Base-by-base conservation (phyloP, 2,797 vertebrate genomes). In the Typhlichthys subterraneus region DNA sequence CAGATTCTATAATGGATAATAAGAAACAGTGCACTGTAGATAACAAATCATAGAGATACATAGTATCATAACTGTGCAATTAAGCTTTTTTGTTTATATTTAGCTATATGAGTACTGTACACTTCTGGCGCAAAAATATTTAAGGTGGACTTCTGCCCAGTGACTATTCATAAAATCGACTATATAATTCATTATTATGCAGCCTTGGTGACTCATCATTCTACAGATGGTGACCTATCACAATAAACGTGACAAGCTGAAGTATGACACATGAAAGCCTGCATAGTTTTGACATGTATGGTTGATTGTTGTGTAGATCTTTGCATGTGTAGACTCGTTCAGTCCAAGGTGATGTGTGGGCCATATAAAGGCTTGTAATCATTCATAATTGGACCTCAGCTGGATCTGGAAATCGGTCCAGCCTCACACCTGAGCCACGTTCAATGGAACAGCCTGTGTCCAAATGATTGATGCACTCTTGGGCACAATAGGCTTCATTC, bases 391-490 rank as follows among this genome's bases (percentile, higher is more conserved):
- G 42, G 33, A 48, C 47, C 38, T 14, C 29, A 57, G 13, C 31
- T 52, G 5, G 15, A 10, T 7, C n/a, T 17, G 9, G 15, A 13
- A 50, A 65, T 49, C 14, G 49, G n/a, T 14, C 12, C 23, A 4
- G 2, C 5, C 1, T 51, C 31, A 52, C 23, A 51, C 42, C 62
- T 54, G 45, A 31, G 31, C 62, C 42, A 12, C 5, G 11, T 48
- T 73, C 69, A 85, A 81, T 75, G 73, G 23, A 60, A 65, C 47
- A 13, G 61, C 67, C 70, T 68, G 65, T 72, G 52, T 77, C 70
- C 63, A 23, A 45, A 53, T 59, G 65, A 76, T 61, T 12, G 53
- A 38, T 58, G 76, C 69, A 45, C 17, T 71, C 51, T 9, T 1
- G 51, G 61, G 61, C 65, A 54, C 42, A 3, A 46, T 53, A 42